Conservation (phyloP, 1,140 invertebrate species). For the Hyphantria cunea region DNA sequence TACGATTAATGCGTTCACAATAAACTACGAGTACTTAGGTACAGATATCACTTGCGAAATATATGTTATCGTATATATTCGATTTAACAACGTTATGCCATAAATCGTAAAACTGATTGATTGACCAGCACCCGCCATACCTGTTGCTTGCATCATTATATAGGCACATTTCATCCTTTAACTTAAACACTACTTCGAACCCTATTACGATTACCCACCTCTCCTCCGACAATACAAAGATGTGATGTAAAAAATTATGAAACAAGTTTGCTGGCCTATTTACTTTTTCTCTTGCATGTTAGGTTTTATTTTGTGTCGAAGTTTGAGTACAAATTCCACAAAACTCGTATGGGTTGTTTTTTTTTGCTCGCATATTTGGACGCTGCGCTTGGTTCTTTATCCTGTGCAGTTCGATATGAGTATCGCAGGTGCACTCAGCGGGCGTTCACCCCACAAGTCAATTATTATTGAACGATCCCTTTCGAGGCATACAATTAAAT, state of each 20-base stretch:
- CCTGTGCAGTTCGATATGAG: conserved; percentile 43
- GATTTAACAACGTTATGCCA: too few relatives aligned
- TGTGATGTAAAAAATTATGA: not conserved
- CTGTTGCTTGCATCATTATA: conserved; percentile 16
- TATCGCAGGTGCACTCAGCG: conserved; percentile 64
- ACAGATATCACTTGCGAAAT: too few relatives aligned
- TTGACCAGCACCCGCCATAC: not conserved
- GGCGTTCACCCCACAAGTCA: conserved; percentile 53
- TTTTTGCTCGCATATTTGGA: conserved; percentile 68
- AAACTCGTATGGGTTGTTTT: conserved; percentile 40
- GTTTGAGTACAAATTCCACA: conserved; percentile 16
- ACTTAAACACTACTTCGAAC: conserved; percentile 10
- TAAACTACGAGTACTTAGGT: too few relatives aligned
- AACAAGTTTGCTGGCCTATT: not conserved
- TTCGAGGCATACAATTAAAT: conserved; percentile 14
- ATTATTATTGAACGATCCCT: conserved; percentile 37
- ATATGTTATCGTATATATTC: too few relatives aligned
- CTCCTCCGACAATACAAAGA: too few relatives aligned
- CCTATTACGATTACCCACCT: not conserved
- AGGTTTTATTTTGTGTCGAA: conserved; percentile 1
- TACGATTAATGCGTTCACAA: too few relatives aligned
- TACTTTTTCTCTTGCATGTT: conserved; percentile 12
- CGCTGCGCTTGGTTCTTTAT: conserved; percentile 52
- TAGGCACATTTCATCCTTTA: not conserved
- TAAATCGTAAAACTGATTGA: too few relatives aligned